Evolutionary conservation across 2,888 invertebrate genomes (phyloP).

Genomic region (Nematopogon swammerdamellus): DNA sequence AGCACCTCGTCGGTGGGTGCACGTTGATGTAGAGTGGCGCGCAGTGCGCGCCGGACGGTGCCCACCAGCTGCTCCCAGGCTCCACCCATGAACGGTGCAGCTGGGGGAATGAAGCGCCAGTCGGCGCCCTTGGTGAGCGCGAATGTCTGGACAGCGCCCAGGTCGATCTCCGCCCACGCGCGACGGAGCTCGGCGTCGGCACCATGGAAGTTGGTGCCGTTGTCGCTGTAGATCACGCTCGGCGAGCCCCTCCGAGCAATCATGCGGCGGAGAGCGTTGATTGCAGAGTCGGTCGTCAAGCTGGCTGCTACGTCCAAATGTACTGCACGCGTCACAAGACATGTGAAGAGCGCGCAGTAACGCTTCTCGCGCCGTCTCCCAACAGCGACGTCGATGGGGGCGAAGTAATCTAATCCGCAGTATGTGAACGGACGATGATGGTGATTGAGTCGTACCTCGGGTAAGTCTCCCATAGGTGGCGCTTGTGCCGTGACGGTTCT

Average conservation of each 20-base stretch:
- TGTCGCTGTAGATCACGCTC: slow-evolving; percentile 1
- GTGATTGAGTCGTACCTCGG: slow-evolving; percentile 3
- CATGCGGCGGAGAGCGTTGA: background rate
- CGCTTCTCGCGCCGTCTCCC: slow-evolving; percentile 1
- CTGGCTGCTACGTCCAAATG: slow-evolving; percentile 1
- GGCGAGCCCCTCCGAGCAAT: slow-evolving; percentile 1
- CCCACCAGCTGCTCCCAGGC: background rate
- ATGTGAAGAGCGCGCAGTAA: background rate
- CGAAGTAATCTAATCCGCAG: slow-evolving; percentile 4
- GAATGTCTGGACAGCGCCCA: background rate
- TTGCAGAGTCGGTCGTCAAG: slow-evolving; percentile 1
- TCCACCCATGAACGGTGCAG: background rate
- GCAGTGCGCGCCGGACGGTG: background rate
- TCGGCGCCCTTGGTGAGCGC: background rate
- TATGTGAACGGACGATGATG: background rate
- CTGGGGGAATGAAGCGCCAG: slow-evolving; percentile 4
- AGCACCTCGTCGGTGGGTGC: slow-evolving; percentile 9
- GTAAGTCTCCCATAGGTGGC: slow-evolving; percentile 6
- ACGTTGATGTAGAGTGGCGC: background rate
- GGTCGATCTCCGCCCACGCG: background rate
- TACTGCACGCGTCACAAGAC: slow-evolving; percentile 1
- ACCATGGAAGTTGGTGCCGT: slow-evolving; percentile 1
- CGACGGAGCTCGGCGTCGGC: slow-evolving; percentile 3
- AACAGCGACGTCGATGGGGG: slow-evolving; percentile 3
- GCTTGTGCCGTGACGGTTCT: slow-evolving; percentile 1